phyloP scores from a whole-genome alignment of 2,797 vertebrate genomes.

The Channallabes apus region DNA sequence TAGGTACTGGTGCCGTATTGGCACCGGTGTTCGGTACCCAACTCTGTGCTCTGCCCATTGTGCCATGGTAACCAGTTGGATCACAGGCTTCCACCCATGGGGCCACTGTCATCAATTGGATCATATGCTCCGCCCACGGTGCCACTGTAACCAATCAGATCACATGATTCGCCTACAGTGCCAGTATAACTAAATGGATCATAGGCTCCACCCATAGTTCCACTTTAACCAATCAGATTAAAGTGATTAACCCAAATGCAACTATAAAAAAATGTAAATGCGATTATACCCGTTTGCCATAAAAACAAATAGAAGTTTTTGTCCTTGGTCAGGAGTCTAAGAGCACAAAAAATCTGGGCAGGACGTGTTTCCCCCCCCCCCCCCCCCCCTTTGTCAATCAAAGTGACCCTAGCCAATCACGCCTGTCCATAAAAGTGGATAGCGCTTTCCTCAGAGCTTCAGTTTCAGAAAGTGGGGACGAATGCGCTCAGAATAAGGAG shows the following conservation, averaged over 20 bases:
- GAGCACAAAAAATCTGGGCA: background rate
- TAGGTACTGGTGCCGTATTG: no score
- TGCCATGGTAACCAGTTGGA: background rate
- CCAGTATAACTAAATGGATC: no score
- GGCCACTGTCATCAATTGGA: background rate
- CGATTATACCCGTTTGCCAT: no score
- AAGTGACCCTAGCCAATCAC: background rate
- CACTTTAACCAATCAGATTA: background rate
- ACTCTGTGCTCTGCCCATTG: background rate
- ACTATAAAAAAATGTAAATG: no score
- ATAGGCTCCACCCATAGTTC: no score
- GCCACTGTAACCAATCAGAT: background rate
- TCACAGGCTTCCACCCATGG: background rate
- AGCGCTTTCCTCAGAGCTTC: background rate
- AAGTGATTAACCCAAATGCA: no score
- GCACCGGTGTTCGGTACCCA: no score
- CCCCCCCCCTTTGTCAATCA: background rate
- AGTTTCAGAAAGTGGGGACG: background rate
- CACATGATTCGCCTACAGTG: no score
- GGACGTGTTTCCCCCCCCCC: background rate
- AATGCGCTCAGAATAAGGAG: no score
- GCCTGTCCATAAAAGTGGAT: background rate
- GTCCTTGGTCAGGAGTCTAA: no score
- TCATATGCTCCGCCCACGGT: background rate
- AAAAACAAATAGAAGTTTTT: background rate